These are phyloP conservation scores for Melanotaenia nigrans DNA, from an alignment of 2,797 vertebrate genomes.

Conservation along the genomic window DNA sequence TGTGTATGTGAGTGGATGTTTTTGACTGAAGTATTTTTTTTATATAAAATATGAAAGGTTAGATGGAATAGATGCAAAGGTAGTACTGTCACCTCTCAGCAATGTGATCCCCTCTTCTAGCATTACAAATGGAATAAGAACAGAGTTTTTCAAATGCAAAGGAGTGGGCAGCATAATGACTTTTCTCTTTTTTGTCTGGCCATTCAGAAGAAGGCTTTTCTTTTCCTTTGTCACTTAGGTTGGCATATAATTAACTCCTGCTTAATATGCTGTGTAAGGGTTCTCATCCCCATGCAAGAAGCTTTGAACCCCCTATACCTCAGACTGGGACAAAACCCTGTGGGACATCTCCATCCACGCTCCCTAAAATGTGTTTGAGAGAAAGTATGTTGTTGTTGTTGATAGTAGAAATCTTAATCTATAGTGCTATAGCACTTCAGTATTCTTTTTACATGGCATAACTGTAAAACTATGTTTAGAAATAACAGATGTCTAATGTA, in stretches of 20 bases:
- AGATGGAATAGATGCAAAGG: conserved; percentile 44
- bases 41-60: conserved; percentile 9
- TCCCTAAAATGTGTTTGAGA: conserved; percentile 41
- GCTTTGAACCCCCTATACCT: conserved; percentile 85
- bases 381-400: background rate
- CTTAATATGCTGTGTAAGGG: conserved; percentile 88
- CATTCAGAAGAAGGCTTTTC: conserved; percentile 83
- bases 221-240: conserved; percentile 84
- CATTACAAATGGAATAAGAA: conserved; percentile 85
- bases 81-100: conserved; percentile 27
- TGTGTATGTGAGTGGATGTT: background rate
- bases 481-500: conserved; percentile 6
- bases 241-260: conserved; percentile 89
- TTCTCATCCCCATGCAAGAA: conserved; percentile 81
- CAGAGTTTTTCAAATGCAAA: conserved; percentile 86
- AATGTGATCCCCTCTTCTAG: conserved; percentile 63
- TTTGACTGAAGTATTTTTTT: background rate
- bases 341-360: conserved; percentile 76
- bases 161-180: conserved; percentile 84
- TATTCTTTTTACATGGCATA: conserved; percentile 3
- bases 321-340: conserved; percentile 80
- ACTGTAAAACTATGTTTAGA: conserved; percentile 5
- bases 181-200: conserved; percentile 82
- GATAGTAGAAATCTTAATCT: conserved; percentile 13
- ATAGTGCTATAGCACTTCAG: conserved; percentile 3